phyloP scores from a whole-genome alignment of 1,140 invertebrate genomes.

The Apis laboriosa region DNA sequence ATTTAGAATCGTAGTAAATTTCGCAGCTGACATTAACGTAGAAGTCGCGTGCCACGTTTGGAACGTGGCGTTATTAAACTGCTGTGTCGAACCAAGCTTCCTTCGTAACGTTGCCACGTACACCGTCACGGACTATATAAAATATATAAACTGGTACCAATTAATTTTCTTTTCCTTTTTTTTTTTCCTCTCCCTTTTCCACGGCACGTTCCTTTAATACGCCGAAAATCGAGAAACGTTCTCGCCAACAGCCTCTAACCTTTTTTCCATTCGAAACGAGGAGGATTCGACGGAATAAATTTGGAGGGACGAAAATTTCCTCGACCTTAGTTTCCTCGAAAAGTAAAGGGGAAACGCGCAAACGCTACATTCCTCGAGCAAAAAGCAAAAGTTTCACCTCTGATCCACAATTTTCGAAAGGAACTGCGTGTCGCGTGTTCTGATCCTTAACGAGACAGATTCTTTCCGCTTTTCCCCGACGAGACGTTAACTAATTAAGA shows the following conservation, averaged over 20 bases:
- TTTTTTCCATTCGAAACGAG: background rate
- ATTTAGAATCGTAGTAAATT: slow-evolving; percentile 50
- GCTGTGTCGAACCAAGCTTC: slow-evolving; percentile 26
- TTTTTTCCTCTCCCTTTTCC: background rate
- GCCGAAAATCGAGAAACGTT: no score
- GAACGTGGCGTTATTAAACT: slow-evolving; percentile 32
- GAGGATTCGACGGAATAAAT: background rate
- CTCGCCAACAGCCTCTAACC: background rate
- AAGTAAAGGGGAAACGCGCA: background rate
- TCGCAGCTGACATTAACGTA: slow-evolving; percentile 47
- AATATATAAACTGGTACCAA: slow-evolving; percentile 16
- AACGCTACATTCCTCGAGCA: background rate
- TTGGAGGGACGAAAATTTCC: background rate
- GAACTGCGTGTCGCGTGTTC: background rate
- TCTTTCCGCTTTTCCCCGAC: slow-evolving; percentile 25
- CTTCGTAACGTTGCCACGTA: background rate
- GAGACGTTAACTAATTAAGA: slow-evolving; percentile 65
- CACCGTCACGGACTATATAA: no score
- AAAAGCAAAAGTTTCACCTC: background rate
- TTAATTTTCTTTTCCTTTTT: background rate
- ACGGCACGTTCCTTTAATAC: background rate
- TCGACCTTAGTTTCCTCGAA: no score
- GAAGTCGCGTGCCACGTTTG: slow-evolving; percentile 40
- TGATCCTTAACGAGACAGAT: slow-evolving; percentile 37
- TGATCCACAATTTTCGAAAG: background rate